Evolutionary conservation across 2,113 vertebrate species (phyloP).

Genomic region (Anolis sagrei): DNA sequence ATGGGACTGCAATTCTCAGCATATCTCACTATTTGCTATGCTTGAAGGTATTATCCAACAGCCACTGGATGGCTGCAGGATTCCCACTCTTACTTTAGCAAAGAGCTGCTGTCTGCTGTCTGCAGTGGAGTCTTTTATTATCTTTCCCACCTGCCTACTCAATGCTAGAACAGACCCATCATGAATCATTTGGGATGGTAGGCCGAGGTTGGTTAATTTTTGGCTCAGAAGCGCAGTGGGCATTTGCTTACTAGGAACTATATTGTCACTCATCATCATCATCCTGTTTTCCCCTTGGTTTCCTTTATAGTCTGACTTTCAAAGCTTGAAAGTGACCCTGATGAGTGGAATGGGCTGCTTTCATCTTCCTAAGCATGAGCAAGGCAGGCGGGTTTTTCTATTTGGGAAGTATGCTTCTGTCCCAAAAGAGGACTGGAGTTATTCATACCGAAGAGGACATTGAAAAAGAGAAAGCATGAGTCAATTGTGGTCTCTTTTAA

Average conservation of each 20-base stretch:
- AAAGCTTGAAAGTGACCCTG: constrained; percentile 21
- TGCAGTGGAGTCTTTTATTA: background rate
- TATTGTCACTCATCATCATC: background rate
- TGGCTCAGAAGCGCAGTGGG: background rate
- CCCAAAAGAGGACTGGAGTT: background rate
- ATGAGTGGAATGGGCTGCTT: constrained; percentile 30
- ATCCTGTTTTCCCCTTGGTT: background rate
- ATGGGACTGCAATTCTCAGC: too few relatives aligned
- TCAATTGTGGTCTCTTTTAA: background rate
- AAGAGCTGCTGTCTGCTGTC: background rate
- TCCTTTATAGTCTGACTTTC: constrained; percentile 31
- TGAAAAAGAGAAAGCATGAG: background rate
- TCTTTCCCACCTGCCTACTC: accelerated
- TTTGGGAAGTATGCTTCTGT: constrained; percentile 4
- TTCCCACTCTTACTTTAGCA: too few relatives aligned
- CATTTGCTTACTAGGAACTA: background rate
- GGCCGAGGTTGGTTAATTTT: background rate
- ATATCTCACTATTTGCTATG: too few relatives aligned
- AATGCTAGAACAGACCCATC: background rate
- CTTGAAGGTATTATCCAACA: too few relatives aligned
- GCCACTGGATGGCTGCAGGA: too few relatives aligned
- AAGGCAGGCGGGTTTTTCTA: background rate
- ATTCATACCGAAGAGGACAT: background rate
- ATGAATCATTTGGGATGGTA: background rate
- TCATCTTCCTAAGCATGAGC: constrained; percentile 33